phyloP scores from a whole-genome alignment of 2,113 vertebrate genomes.

The Hiodon alosoides region DNA sequence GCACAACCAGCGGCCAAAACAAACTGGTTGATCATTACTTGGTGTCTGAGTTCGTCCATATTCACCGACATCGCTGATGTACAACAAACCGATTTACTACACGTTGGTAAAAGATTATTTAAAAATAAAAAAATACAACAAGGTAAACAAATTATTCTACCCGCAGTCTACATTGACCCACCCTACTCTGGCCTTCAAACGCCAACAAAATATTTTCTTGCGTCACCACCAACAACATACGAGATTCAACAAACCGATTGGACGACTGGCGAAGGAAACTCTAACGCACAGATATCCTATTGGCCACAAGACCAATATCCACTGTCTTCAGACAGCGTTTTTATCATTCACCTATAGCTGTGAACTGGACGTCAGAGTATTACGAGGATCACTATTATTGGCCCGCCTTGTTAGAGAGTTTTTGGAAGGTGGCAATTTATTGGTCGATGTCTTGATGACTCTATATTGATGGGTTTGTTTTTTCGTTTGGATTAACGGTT shows the following conservation, averaged over 20 bases:
- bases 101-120: not conserved
- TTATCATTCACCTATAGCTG: constrained; percentile 15
- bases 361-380: constrained; percentile 5
- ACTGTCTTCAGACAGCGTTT: constrained; percentile 29
- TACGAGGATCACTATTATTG: constrained; percentile 5
- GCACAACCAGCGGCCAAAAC: constrained; percentile 68
- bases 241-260: constrained; percentile 28
- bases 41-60: constrained; percentile 83
- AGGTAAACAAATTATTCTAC: not conserved
- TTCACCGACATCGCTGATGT: constrained; percentile 73
- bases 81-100: constrained; percentile 15
- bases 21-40: constrained; percentile 74
- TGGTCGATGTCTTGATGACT: constrained; percentile 19
- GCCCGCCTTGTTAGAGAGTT: not conserved
- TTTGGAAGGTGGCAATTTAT: not conserved
- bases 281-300: constrained; percentile 40
- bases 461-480: constrained; percentile 18
- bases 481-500: constrained; percentile 5
- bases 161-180: constrained; percentile 22
- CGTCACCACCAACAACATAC: constrained; percentile 63
- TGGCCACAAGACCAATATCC: constrained; percentile 32
- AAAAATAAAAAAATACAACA: not conserved
- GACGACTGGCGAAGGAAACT: constrained; percentile 5
- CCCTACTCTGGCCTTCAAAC: constrained; percentile 37
- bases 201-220: constrained; percentile 55